Evolutionary conservation across 2,888 invertebrate genomes (phyloP).

Genomic region (Yponomeuta sedellus): DNA sequence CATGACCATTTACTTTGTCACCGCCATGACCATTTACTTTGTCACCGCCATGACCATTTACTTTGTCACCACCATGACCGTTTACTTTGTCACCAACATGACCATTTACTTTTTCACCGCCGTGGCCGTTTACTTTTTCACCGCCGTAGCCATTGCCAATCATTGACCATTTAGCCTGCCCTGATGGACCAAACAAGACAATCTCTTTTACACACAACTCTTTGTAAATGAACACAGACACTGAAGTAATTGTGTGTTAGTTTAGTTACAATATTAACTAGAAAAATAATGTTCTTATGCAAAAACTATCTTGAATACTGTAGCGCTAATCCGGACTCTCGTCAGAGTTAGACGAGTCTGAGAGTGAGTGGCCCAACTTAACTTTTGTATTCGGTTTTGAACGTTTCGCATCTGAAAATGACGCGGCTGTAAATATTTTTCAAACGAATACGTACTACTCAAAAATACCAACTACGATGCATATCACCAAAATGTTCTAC

Average conservation of each 20-base stretch:
- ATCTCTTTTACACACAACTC: conserved; percentile 40
- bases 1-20: conserved; percentile 9
- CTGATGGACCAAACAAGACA: conserved; percentile 60
- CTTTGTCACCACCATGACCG: conserved; percentile 12
- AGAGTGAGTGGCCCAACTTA: conserved; percentile 47
- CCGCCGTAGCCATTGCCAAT: conserved; percentile 21
- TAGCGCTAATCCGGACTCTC: conserved; percentile 18
- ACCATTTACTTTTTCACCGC: too few relatives aligned
- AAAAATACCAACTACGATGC: conserved; percentile 2
- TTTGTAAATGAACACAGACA: conserved; percentile 31
- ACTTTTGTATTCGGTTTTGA: conserved; percentile 25
- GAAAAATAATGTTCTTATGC: not conserved
- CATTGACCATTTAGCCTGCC: conserved; percentile 45
- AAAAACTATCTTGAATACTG: not conserved
- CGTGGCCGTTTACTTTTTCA: too few relatives aligned
- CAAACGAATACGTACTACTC: conserved; percentile 16
- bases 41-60: conserved; percentile 11
- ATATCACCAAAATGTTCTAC: not conserved
- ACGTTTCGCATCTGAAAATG: conserved; percentile 61
- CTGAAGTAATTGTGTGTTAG: conserved; percentile 66
- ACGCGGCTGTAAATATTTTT: conserved; percentile 31
- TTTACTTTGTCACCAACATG: conserved; percentile 10
- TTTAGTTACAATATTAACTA: conserved; percentile 24
- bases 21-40: conserved; percentile 13
- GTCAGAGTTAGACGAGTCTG: conserved; percentile 41